Evolutionary conservation across 2,113 vertebrate species (phyloP).

Genomic region (Aspidoscelis tigris): DNA sequence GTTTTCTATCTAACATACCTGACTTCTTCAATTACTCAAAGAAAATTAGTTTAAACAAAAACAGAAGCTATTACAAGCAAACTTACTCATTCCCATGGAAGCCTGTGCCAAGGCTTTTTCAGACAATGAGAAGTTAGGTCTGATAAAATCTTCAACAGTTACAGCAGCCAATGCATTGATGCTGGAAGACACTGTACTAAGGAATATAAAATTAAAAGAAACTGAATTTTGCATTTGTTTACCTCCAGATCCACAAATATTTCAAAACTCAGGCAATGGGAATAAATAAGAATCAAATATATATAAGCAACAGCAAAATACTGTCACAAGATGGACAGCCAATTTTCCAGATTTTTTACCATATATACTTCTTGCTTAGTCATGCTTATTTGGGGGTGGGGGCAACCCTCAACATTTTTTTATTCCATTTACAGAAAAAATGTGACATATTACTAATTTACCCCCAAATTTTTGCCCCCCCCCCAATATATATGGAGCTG

Average conservation of each 20-base stretch:
- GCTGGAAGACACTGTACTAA: slow-evolving; percentile 90
- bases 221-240: not conserved
- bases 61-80: slow-evolving; percentile 33
- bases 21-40: not conserved
- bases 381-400: not conserved
- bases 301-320: not conserved
- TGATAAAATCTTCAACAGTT: slow-evolving; percentile 86
- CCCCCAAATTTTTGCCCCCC: too few species aligned
- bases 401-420: too few species aligned
- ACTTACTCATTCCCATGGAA: slow-evolving; percentile 89
- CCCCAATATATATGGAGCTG: too few species aligned
- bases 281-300: not conserved
- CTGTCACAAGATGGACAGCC: not conserved
- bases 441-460: too few species aligned
- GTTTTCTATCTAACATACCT: not conserved
- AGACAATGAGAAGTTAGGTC: slow-evolving; percentile 74
- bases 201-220: slow-evolving; percentile 51
- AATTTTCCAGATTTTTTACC: not conserved
- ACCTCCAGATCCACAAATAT: not conserved
- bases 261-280: not conserved
- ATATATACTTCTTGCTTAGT: not conserved
- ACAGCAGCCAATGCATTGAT: slow-evolving; percentile 91
- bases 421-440: too few species aligned
- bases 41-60: slow-evolving; percentile 3
- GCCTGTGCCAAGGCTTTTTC: slow-evolving; percentile 78